Conservation (phyloP, 2,888 invertebrate genomes). For the Cyclophora albipunctata region DNA sequence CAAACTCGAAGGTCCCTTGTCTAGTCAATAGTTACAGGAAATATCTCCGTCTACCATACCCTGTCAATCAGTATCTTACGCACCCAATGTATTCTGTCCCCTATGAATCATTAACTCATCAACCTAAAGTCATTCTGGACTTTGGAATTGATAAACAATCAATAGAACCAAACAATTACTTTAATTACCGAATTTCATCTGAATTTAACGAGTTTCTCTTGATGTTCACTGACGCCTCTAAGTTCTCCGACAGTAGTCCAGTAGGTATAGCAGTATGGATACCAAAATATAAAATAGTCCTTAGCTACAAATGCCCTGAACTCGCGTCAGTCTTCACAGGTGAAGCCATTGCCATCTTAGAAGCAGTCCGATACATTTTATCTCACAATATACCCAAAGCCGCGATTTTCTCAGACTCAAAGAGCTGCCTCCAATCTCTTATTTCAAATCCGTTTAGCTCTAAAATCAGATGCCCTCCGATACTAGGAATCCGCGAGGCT, state of each 20-base stretch:
- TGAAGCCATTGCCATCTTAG: slow-evolving; percentile 1
- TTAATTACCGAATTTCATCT: not conserved
- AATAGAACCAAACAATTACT: not conserved
- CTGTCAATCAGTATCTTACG: not conserved
- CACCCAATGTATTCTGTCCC: not conserved
- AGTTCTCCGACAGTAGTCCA: not conserved
- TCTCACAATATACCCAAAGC: not conserved
- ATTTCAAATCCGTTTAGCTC: not conserved
- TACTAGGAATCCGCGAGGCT: not conserved
- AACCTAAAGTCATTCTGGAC: not conserved
- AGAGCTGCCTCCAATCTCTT: not conserved
- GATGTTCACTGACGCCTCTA: not conserved
- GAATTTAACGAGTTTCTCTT: not conserved
- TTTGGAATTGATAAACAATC: not conserved
- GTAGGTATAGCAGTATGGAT: not conserved
- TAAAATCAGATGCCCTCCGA: not conserved
- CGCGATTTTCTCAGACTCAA: not conserved
- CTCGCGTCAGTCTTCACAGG: not conserved
- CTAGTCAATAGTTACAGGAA: not conserved
- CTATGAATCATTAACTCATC: not conserved
- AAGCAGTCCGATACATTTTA: not conserved
- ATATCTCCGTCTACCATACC: not conserved
- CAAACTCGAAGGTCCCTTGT: not conserved
- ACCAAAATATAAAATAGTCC: not conserved
- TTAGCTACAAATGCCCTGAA: not conserved